A percentile compares a stretch with the other conserved stretches of the same genome.
phyloP scores from a whole-genome alignment of 64 coral and sea anemone species.

The Stylophora pistillata region DNA sequence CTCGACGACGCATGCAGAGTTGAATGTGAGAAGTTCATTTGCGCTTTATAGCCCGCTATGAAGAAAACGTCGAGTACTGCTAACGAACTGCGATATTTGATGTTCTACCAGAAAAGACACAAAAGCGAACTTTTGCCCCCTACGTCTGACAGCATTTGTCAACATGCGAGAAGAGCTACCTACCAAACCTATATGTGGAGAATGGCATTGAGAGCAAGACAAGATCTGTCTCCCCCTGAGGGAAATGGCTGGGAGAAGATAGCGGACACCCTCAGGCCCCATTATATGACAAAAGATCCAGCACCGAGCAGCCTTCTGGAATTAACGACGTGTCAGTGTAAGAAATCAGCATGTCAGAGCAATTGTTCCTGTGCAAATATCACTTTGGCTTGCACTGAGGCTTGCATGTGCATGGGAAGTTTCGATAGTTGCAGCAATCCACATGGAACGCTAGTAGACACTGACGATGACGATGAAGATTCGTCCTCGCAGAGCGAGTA shows the following conservation, averaged over 20 bases:
- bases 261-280: background rate
- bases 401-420: no score
- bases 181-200: constrained; percentile 59
- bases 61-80: background rate
- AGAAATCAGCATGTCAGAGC: background rate
- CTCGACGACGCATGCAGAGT: constrained; percentile 5
- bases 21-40: constrained; percentile 16
- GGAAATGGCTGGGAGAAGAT: constrained; percentile 2
- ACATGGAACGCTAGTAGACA: no score
- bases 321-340: background rate
- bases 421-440: constrained; percentile 8
- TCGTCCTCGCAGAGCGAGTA: no score
- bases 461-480: no score
- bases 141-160: constrained; percentile 56
- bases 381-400: no score
- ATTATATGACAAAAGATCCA: background rate
- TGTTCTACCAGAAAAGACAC: constrained; percentile 66
- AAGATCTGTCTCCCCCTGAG: background rate
- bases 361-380: no score
- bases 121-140: constrained; percentile 64
- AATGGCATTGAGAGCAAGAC: constrained; percentile 4
- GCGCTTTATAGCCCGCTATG: constrained; percentile 16
- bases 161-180: constrained; percentile 36
- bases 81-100: constrained; percentile 15
- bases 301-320: constrained; percentile 1